These are phyloP conservation scores for Steinernema feltiae DNA, from an alignment of 1,140 invertebrate genomes.

Conservation along the genomic window DNA sequence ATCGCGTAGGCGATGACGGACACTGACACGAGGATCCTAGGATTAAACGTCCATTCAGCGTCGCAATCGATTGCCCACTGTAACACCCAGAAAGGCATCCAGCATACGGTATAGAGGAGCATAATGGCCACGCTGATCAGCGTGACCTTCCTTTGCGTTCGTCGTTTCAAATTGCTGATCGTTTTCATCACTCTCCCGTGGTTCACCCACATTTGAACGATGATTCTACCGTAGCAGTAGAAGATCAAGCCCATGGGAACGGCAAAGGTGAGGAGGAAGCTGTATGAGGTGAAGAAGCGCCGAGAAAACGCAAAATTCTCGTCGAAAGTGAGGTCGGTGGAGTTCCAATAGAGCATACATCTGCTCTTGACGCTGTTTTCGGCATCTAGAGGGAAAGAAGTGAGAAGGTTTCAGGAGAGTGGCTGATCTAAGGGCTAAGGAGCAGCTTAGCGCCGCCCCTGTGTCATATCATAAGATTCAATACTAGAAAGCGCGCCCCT, in stretches of 20 bases:
- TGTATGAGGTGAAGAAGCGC: constrained; percentile 32
- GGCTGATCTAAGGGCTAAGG: too few species aligned
- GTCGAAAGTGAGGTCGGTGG: not conserved
- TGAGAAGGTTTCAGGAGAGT: too few species aligned
- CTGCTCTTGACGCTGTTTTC: not conserved
- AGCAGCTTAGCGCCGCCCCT: too few species aligned
- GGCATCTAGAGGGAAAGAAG: too few species aligned
- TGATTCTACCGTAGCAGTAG: constrained; percentile 38
- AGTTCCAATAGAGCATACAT: constrained; percentile 6
- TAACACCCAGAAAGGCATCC: constrained; percentile 41
- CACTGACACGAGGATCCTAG: constrained; percentile 15
- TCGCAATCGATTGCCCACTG: constrained; percentile 35
- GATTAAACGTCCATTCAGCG: not conserved
- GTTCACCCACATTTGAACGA: constrained; percentile 24
- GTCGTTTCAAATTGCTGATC: constrained; percentile 13
- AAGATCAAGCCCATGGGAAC: constrained; percentile 31
- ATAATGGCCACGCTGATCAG: constrained; percentile 36
- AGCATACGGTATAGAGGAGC: constrained; percentile 33
- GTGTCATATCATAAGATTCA: too few species aligned
- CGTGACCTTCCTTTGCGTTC: constrained; percentile 36
- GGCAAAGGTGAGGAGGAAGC: constrained; percentile 33
- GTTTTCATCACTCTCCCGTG: constrained; percentile 20
- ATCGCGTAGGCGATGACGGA: constrained; percentile 32
- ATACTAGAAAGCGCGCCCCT: too few species aligned
- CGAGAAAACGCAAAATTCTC: constrained; percentile 17